phyloP scores from a whole-genome alignment of 2,113 vertebrate genomes.

The Gallinago undulata region DNA sequence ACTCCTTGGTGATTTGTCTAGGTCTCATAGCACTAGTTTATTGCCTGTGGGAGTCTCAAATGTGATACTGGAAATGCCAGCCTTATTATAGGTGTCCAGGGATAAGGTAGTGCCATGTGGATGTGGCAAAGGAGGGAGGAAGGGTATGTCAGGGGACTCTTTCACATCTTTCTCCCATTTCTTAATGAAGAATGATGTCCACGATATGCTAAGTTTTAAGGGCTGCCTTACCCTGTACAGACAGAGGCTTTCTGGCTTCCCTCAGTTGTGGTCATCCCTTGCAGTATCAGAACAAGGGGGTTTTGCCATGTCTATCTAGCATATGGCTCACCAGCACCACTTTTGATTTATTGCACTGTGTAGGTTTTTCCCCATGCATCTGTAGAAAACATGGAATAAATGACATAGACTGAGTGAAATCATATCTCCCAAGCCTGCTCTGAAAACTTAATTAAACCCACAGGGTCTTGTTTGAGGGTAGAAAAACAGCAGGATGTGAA shows the following conservation, averaged over 20 bases:
- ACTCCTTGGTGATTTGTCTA: not conserved
- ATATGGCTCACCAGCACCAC: not conserved
- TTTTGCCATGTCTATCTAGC: not conserved
- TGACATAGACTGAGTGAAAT: slow-evolving; percentile 33
- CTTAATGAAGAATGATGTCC: not conserved
- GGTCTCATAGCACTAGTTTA: not conserved
- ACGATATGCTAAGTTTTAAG: not conserved
- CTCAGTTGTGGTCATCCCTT: not conserved
- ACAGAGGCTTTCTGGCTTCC: not conserved
- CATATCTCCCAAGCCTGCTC: not conserved
- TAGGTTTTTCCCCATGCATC: not conserved
- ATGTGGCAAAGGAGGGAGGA: not conserved
- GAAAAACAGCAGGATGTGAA: slow-evolving; percentile 34
- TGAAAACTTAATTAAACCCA: slow-evolving; percentile 63
- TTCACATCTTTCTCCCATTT: not conserved
- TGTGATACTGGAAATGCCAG: not conserved
- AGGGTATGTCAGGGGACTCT: accelerated
- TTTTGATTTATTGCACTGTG: not conserved
- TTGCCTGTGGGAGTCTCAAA: not conserved
- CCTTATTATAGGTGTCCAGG: not conserved
- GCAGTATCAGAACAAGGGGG: not conserved
- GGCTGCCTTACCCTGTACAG: not conserved
- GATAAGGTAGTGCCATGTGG: not conserved
- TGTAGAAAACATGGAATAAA: slow-evolving; percentile 28
- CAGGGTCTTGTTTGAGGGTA: slow-evolving; percentile 54